Evolutionary conservation across 92 coral and sea anemone genomes (phyloP), one percentile per base, ranked within the genome.

Genomic region (Porites cylindrica): DNA sequence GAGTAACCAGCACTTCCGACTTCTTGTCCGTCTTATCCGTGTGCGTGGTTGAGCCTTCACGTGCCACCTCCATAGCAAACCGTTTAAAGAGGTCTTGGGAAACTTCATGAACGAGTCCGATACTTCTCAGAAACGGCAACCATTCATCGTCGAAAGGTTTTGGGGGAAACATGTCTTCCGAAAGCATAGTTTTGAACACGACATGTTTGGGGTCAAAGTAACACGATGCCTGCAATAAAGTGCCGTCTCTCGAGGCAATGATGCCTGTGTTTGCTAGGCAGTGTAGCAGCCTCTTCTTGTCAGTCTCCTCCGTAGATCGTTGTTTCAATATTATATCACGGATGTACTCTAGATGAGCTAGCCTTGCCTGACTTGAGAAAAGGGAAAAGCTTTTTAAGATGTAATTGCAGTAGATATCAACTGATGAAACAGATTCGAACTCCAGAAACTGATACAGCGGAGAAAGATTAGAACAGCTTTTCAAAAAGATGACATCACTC

Each of bases 31-130:
- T 26, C 29, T 26, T 26, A 26, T 26, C 29, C 29, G 29, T 26
- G 29, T 26, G 29, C 29, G 29, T 26, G 29, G 29, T 26, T 26
- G 29, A 26, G 29, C 29, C 94, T 67, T 92, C 95, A 0, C 32
- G 50, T n/a, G 90, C 92, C 11, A 94, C 88, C 1, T 92, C 92
- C 7, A 4, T 54, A 3, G 95, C 95, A 87, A 92, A 94, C 1
- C 0, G 92, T 85, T 13, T 26, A 26, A 26, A 26, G 29, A 26
- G 29, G 29, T 26, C 29, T 26, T 26, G 29, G 29, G 29, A 26
- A 26, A 26, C 29, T 26, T 26, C 29, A 26, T 26, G 29, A 26
- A 26, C 29, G 29, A 26, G 29, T 26, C 98, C 98, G 38, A 90
- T 68, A 1, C 23, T 0, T 16, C 83, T 69, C 76, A 94, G 59